Evolutionary conservation across 2,113 vertebrate species (phyloP), one percentile per base, ranked within the genome.

Genomic region (Cricetomys ansorgei): DNA sequence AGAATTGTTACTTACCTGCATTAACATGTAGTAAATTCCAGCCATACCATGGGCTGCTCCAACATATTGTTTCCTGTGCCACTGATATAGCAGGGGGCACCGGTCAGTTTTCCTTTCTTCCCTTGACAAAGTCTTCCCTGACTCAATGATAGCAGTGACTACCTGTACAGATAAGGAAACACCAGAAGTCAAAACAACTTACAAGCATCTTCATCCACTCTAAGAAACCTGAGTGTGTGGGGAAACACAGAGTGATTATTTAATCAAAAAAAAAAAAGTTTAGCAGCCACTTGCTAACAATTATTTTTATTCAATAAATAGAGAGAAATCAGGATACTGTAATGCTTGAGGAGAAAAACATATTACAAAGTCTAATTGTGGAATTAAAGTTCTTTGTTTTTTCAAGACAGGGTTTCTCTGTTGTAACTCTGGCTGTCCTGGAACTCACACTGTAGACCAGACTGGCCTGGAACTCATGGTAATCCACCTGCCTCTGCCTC

Each of bases 11-110:
- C 90, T 72, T 70, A 99, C 99, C 99, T 99, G 99, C 99, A 99
- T 99, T 55, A 99, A 98, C 98, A 99, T 99, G 98, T 98, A 99
- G 94, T 99, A 99, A 97, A 99, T 99, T 3, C 99, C 99, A 2
- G 99, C 98, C 98, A 99, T 96, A 29, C 99, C 99, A 0, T 99
- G 99, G 8, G 99, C 99, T 0, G 99, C 99, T 2, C 99, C 99
- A 0, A 99, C 98, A 0, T 99, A 99, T 70, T 99, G 99, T 97
- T 99, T 99, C 97, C 99, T 98, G 96, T 99, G 99, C 99, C 99
- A 99, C 94, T 99, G 99, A 45, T 99, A 99, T 16, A 99, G 89
- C 59, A 99, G 98, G 1, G 99, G 99, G 50, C 99, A 99, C 72
- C 99, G 99, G 0, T 99, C 99, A 0, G 98, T 97, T 92, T 99